Percentiles rank a stretch among this genome's conserved stretches.
phyloP scores from a whole-genome alignment of 2,797 vertebrate genomes.

The Leptatherina wallacei region DNA sequence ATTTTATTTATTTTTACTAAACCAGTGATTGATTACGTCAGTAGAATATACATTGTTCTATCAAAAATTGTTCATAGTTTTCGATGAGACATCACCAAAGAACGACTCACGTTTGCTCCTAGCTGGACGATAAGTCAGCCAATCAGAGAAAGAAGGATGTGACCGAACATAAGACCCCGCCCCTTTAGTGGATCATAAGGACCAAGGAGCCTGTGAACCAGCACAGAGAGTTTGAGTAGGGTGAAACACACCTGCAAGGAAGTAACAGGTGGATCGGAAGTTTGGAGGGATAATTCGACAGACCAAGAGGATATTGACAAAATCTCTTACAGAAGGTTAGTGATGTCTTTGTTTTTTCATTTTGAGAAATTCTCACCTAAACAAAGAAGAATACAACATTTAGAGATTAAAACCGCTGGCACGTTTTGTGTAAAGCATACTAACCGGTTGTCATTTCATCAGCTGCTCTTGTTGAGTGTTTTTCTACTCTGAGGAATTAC shows the following conservation, averaged over 20 bases:
- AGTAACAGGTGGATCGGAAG: not conserved
- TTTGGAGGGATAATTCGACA: not conserved
- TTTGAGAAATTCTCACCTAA: not conserved
- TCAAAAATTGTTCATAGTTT: conserved; percentile 20
- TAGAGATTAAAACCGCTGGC: not conserved
- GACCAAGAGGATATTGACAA: not conserved
- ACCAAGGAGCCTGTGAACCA: not conserved
- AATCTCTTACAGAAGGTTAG: not conserved
- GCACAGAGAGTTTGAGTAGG: not conserved
- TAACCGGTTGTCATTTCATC: not conserved
- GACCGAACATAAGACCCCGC: not conserved
- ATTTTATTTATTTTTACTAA: not conserved
- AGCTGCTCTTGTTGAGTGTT: not conserved
- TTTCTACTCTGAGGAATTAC: not conserved
- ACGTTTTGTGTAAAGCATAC: not conserved
- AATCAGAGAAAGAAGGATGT: conserved; percentile 39
- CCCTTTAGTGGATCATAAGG: conserved; percentile 2
- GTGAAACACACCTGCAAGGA: conserved; percentile 6
- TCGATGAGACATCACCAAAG: conserved; percentile 32
- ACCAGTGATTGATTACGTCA: conserved; percentile 6
- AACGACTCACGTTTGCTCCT: not conserved
- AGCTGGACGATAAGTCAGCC: conserved; percentile 18
- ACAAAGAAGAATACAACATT: not conserved
- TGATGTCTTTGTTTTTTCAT: not conserved
- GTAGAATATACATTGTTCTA: not conserved